Base-by-base conservation (phyloP, 1,140 invertebrate species). In the Rhagoletis zephyria region DNA sequence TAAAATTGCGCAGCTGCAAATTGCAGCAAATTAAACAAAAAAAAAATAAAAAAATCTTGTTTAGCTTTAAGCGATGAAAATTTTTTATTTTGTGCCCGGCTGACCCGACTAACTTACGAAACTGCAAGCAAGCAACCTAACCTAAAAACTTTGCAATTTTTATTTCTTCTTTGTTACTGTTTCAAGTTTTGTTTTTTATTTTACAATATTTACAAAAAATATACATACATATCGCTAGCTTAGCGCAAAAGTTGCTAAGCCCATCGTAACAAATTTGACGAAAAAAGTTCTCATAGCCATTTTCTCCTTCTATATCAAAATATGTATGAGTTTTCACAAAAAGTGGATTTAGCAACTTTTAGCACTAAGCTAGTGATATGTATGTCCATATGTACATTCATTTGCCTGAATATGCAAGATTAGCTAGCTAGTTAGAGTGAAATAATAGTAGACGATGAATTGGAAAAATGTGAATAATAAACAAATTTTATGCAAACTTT, bases 381-480 rank as follows among this genome's bases (percentile, higher is more conserved):
- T 30, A 30, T 30, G 30, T 30, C 30, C 30, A 30, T 30, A 30
- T 30, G 30, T 30, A 30, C 30, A 30, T 56, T 61, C n/a, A 51
- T 85, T 85, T 85, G 30, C 40, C 60, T 61, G 56, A 61, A 85
- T 85, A 6, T 7, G 19, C 40, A 48, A 40, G 14, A 10, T 89
- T 91, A 91, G 91, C 91, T 91, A 91, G 90, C 90, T 91, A 91
- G 91, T 86, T 67, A 85, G 60, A 85, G 70, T 65, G 4, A 45
- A 74, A 88, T 88, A 86, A 88, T 88, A 10, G 4, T 4, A 48
- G 10, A n/a, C 3, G 45, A 61, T 63, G 59, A 63, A 85, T 63
- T 60, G 85, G 87, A 89, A 91, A 91, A 91, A 91, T 91, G 90
- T 91, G 90, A 91, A 91, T 91, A 91, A 86, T 81, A 14, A 87